These are phyloP conservation scores for Chalcis sispes DNA, from an alignment of 2,888 invertebrate genomes.

Conservation along the genomic window DNA sequence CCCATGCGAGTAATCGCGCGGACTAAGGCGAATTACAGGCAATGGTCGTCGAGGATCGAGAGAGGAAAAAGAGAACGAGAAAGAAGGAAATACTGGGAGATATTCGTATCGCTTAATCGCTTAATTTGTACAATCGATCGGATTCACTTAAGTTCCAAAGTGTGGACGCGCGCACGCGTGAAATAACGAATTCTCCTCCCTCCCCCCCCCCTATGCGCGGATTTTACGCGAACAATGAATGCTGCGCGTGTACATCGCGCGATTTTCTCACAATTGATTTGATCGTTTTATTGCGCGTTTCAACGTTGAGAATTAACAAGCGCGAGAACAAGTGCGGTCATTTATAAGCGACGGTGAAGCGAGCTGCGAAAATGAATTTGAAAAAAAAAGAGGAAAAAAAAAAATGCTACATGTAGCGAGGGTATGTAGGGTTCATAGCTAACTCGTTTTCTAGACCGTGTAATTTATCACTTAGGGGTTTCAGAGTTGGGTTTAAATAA, in stretches of 20 bases:
- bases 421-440: background rate
- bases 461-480: background rate
- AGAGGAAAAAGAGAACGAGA: constrained; percentile 23
- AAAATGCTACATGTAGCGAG: background rate
- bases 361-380: constrained; percentile 29
- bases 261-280: constrained; percentile 42
- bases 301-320: constrained; percentile 18
- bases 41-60: constrained; percentile 2
- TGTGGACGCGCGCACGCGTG: constrained; percentile 57
- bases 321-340: constrained; percentile 12
- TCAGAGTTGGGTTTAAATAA: background rate
- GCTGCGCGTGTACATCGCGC: background rate
- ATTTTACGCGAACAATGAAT: background rate
- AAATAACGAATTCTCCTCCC: constrained; percentile 57
- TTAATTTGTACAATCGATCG: constrained; percentile 64
- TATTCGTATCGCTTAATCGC: constrained; percentile 63
- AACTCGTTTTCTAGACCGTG: background rate
- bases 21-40: constrained; percentile 41
- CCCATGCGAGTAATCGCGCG: constrained; percentile 44
- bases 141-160: constrained; percentile 57
- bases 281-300: constrained; percentile 42
- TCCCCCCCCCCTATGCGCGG: too few species aligned
- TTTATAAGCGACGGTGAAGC: constrained; percentile 7
- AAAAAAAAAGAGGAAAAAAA: background rate
- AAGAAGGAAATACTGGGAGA: constrained; percentile 58